Evolutionary conservation across 2,797 vertebrate species (phyloP), one percentile per base, ranked within the genome.

Genomic region (Petrocephalus sullivani): DNA sequence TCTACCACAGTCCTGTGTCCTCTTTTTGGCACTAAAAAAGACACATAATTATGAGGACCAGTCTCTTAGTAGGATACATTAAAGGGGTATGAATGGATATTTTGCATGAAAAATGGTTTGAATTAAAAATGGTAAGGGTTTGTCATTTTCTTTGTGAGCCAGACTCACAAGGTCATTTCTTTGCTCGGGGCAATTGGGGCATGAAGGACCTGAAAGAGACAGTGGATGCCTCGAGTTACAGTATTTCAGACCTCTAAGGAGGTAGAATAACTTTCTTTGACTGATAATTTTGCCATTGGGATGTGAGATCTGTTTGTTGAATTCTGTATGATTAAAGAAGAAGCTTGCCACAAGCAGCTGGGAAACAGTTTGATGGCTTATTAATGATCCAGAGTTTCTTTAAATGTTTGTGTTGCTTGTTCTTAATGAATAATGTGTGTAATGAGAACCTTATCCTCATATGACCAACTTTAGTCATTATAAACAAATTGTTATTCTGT

Each of bases 61-160:
- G 75, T 49, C 41, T n/a, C 37, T 81, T 81, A 41, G 41, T 49
- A 49, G 16, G 41, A 46, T 81, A 81, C 41, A 49, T 49, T 49
- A 81, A 46, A 49, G 75, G 41, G 75, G 8, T 10, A 81, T 81
- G 41, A 81, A 81, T 49, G 75, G 19, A 49, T 21, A 81, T 41
- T 71, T 71, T 81, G 75, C 75, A 81, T 49, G 75, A 81, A 81
- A 81, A 49, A 49, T 81, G 75, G 75, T 81, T 81, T 81, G 75
- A 81, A 49, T 84, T 28, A 53, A 84, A 84, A 23, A 23, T 84
- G 49, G 19, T 28, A n/a, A 83, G 49, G 82, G 28, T 54, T 54
- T 54, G 82, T 84, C 10, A 53, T 49, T 53, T 54, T 84, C 82
- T 84, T 33, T 84, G 14, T 23, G 6, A 58, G 23, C 51, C n/a